Conservation (phyloP, 2,888 invertebrate species). For the Drosophila flavopinicola region DNA sequence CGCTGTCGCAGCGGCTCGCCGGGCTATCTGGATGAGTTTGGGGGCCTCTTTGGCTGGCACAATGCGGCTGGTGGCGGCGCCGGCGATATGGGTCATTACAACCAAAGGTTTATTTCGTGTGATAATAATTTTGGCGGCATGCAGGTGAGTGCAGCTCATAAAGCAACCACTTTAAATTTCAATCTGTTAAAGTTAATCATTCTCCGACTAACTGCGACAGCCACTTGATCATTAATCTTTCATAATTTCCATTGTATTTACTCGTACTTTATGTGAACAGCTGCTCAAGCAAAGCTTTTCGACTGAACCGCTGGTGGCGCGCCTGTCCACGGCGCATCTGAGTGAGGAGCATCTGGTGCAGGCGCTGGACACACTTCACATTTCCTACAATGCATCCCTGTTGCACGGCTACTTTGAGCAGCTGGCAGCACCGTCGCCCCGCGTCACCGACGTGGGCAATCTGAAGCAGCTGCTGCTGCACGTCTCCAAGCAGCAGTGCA, state of each 20-base stretch:
- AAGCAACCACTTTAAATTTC: too few relatives aligned
- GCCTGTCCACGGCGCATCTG: constrained; percentile 79
- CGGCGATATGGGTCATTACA: constrained; percentile 47
- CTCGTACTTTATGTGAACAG: constrained; percentile 12
- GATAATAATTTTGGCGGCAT: constrained; percentile 77
- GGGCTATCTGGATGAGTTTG: constrained; percentile 53
- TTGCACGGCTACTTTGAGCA: constrained; percentile 73
- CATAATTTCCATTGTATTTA: background rate
- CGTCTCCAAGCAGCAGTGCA: constrained; percentile 82
- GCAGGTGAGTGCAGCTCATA: constrained; percentile 71
- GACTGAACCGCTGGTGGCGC: constrained; percentile 77
- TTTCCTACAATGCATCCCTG: constrained; percentile 80
- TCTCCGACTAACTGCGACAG: too few relatives aligned
- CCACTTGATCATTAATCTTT: too few relatives aligned
- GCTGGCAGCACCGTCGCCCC: constrained; percentile 34
- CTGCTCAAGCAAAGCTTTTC: constrained; percentile 66
- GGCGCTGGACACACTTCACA: constrained; percentile 83
- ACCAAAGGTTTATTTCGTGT: constrained; percentile 79
- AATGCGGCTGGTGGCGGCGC: constrained; percentile 30
- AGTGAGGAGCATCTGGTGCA: constrained; percentile 82
- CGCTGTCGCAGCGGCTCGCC: constrained; percentile 76
- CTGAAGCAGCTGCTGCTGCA: constrained; percentile 80
- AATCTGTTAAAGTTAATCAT: too few relatives aligned
- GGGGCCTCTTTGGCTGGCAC: constrained; percentile 61
- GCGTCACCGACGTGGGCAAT: constrained; percentile 55